Evolutionary conservation across 2,888 invertebrate species (phyloP).

Genomic region (Alitta virens): DNA sequence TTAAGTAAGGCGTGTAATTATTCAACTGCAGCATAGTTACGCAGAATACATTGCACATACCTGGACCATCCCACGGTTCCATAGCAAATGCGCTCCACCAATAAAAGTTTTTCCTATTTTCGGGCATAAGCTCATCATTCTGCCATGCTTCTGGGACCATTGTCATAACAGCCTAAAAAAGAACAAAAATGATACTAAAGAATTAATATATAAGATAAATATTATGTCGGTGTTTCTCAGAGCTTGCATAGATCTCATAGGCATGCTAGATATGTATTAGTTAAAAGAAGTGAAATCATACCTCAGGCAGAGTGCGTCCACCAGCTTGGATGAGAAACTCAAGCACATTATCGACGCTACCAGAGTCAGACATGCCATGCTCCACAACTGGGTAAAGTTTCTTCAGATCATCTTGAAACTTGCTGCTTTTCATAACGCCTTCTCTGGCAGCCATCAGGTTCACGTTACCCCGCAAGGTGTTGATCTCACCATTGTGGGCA

Average conservation of each 20-base stretch:
- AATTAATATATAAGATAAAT: too few relatives aligned
- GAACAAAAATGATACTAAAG: too few relatives aligned
- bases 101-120: conserved; percentile 91
- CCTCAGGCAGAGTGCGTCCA: conserved; percentile 82
- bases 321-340: conserved; percentile 96
- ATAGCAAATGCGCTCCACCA: conserved; percentile 95
- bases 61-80: conserved; percentile 97
- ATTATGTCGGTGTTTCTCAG: too few relatives aligned
- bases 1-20: too few relatives aligned
- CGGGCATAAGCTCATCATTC: conserved; percentile 84
- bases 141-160: conserved; percentile 99
- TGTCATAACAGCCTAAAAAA: conserved; percentile 84
- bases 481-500: conserved; percentile 99
- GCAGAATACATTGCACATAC: conserved; percentile 17
- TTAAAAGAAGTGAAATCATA: too few relatives aligned
- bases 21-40: too few relatives aligned
- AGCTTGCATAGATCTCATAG: too few relatives aligned
- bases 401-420: conserved; percentile 80
- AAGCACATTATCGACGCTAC: conserved; percentile 94
- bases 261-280: too few relatives aligned
- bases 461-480: conserved; percentile 96
- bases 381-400: conserved; percentile 95
- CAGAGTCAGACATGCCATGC: conserved; percentile 95
- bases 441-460: conserved; percentile 98
- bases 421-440: conserved; percentile 88